These are phyloP conservation scores for Arctia plantaginis DNA, from an alignment of 2,888 invertebrate genomes.

Conservation along the genomic window DNA sequence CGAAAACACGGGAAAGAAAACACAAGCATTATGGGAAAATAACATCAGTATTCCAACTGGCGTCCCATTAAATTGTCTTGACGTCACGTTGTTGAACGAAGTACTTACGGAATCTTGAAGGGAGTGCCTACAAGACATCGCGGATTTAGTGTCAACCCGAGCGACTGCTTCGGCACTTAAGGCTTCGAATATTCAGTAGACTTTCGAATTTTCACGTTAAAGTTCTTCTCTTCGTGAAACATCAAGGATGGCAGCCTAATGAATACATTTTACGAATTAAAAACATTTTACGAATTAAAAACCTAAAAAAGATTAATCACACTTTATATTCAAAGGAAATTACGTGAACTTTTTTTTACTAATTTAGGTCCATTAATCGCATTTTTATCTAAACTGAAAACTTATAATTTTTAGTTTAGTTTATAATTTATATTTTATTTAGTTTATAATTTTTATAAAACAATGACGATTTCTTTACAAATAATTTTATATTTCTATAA, in stretches of 20 bases:
- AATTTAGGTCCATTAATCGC: neutral
- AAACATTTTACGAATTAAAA: too few species aligned
- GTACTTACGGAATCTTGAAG: slow-evolving; percentile 13
- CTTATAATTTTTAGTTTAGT: too few species aligned
- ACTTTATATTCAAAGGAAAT: neutral
- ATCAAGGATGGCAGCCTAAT: neutral
- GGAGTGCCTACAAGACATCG: slow-evolving; percentile 8
- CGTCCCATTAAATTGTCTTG: neutral
- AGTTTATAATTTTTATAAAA: too few species aligned
- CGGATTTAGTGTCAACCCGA: slow-evolving; percentile 12
- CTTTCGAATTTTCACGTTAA: slow-evolving; percentile 17
- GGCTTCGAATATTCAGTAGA: slow-evolving; percentile 23
- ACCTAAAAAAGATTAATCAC: neutral
- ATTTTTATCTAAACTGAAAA: too few species aligned
- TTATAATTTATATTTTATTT: too few species aligned
- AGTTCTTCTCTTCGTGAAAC: slow-evolving; percentile 13
- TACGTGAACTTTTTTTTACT: neutral
- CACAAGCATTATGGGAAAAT: neutral
- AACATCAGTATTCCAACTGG: neutral
- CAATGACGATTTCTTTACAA: too few species aligned
- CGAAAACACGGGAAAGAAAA: neutral
- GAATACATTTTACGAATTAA: neutral
- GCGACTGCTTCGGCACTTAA: slow-evolving; percentile 8
- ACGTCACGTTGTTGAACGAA: neutral
- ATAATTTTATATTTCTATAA: too few species aligned